These are phyloP conservation scores for Rhynchophorus ferrugineus DNA, from an alignment of 1,140 invertebrate genomes.

Conservation along the genomic window DNA sequence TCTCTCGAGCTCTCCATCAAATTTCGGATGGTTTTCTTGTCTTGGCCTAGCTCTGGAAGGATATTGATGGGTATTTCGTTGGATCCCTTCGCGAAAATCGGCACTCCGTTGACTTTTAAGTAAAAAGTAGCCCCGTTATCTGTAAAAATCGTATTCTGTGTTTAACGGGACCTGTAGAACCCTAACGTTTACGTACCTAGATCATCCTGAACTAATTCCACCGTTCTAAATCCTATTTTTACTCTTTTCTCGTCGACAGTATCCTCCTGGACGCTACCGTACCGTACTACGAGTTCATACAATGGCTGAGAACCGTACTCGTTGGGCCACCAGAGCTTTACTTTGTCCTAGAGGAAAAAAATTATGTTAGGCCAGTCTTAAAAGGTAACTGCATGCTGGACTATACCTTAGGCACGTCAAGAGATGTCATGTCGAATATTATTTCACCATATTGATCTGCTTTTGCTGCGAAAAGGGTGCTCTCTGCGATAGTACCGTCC, in stretches of 20 bases:
- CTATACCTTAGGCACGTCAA: no score
- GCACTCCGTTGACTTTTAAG: slow-evolving; percentile 77
- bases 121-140: slow-evolving; percentile 73
- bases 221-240: slow-evolving; percentile 78
- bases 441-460: no score
- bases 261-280: slow-evolving; percentile 34
- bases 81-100: slow-evolving; percentile 93
- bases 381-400: no score
- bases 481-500: no score
- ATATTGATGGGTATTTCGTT: slow-evolving; percentile 92
- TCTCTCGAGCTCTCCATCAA: slow-evolving; percentile 67
- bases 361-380: no score
- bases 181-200: slow-evolving; percentile 15
- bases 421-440: no score
- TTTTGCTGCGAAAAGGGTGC: no score
- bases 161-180: background rate
- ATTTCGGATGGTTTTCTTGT: slow-evolving; percentile 35
- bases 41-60: slow-evolving; percentile 67
- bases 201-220: slow-evolving; percentile 68
- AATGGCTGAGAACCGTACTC: slow-evolving; percentile 78
- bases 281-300: slow-evolving; percentile 59
- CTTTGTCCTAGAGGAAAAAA: slow-evolving; percentile 41
- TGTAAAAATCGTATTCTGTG: slow-evolving; percentile 16
- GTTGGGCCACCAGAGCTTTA: slow-evolving; percentile 89
- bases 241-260: slow-evolving; percentile 42